Percentiles rank a stretch among this genome's conserved stretches.
Evolutionary conservation across 2,888 invertebrate genomes (phyloP).

Genomic region (Himalopsyche kuldschensis): DNA sequence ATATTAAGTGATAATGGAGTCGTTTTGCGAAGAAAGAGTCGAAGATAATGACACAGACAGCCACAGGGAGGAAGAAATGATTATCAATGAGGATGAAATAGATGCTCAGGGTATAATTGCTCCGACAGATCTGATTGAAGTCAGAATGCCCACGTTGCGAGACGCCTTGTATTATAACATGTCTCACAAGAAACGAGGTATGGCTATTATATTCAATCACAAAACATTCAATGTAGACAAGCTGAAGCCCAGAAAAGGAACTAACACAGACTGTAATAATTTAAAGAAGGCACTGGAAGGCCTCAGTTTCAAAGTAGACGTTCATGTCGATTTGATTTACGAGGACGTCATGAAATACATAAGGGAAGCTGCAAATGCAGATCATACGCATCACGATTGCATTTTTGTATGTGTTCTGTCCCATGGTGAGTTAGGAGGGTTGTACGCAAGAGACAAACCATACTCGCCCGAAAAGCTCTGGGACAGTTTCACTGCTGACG

Average conservation of each 20-base stretch:
- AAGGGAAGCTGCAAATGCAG: conserved; percentile 68
- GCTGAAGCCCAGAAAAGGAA: conserved; percentile 76
- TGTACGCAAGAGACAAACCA: conserved; percentile 84
- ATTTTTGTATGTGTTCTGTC: conserved; percentile 81
- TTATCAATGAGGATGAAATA: conserved; percentile 15
- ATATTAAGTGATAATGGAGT: not conserved
- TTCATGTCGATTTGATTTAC: conserved; percentile 67
- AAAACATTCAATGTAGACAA: conserved; percentile 75
- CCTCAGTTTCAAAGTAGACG: conserved; percentile 73
- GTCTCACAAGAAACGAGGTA: conserved; percentile 79
- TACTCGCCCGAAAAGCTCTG: conserved; percentile 83
- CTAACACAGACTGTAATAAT: conserved; percentile 82
- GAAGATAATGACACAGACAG: conserved; percentile 12
- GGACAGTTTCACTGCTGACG: conserved; percentile 77
- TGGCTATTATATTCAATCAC: conserved; percentile 89
- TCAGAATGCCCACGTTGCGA: conserved; percentile 66
- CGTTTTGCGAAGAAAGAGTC: not conserved
- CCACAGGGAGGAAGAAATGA: conserved; percentile 20
- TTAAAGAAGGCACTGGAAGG: conserved; percentile 65
- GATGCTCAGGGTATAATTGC: conserved; percentile 22
- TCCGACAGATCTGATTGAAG: conserved; percentile 40
- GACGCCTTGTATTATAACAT: conserved; percentile 83
- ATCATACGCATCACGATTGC: conserved; percentile 84
- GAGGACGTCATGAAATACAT: conserved; percentile 69
- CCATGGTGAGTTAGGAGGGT: conserved; percentile 86